Percentiles rank a stretch among this genome's conserved stretches.
Evolutionary conservation across 1,140 invertebrate species (phyloP).

Genomic region (Caenorhabditis brenneri): DNA sequence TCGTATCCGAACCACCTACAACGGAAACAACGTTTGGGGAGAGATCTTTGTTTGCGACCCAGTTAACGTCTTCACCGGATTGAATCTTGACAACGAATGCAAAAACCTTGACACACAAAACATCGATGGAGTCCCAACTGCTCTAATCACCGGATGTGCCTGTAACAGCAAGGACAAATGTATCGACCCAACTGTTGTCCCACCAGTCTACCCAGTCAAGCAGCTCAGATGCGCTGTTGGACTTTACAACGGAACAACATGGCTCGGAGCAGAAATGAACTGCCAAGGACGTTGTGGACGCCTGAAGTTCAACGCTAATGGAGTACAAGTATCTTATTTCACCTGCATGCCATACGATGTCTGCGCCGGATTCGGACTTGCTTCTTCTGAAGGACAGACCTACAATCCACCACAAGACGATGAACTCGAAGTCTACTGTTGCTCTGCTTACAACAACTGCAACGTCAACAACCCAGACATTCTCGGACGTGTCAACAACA

Average conservation of each 20-base stretch:
- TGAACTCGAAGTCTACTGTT: conserved; percentile 50
- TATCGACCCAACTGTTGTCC: conserved; percentile 43
- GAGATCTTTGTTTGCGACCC: conserved; percentile 50
- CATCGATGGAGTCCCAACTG: conserved; percentile 34
- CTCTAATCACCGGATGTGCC: conserved; percentile 38
- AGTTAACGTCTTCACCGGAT: conserved; percentile 44
- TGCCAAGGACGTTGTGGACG: conserved; percentile 50
- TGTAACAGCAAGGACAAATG: conserved; percentile 49
- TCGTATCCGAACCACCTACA: conserved; percentile 9
- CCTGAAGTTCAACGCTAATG: conserved; percentile 30
- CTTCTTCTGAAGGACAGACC: conserved; percentile 34
- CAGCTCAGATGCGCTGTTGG: conserved; percentile 34
- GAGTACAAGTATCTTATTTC: conserved; percentile 17
- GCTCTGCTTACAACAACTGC: conserved; percentile 45
- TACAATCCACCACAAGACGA: conserved; percentile 51
- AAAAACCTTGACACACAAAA: conserved; percentile 5
- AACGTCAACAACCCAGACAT: conserved; percentile 41
- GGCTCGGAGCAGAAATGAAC: conserved; percentile 48
- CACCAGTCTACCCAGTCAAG: conserved; percentile 44
- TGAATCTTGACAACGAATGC: conserved; percentile 46
- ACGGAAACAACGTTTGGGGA: background rate
- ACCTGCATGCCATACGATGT: conserved; percentile 45
- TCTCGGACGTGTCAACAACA: conserved; percentile 17
- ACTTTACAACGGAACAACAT: background rate
- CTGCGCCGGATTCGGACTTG: conserved; percentile 48